phyloP scores from a whole-genome alignment of 2,797 vertebrate genomes.

The Darevskia mixta region DNA sequence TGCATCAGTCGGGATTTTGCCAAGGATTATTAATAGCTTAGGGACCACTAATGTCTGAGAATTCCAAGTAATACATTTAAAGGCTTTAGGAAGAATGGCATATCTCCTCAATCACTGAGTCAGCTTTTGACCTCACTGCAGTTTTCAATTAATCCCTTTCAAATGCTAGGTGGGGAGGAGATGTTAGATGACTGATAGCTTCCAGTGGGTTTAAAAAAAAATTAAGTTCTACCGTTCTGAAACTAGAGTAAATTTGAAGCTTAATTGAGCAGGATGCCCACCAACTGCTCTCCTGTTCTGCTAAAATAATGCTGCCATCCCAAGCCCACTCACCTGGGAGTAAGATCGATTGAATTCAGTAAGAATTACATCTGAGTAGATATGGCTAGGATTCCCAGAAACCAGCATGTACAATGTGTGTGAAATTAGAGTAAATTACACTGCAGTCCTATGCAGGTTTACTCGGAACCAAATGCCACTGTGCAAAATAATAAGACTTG shows the following conservation, averaged over 20 bases:
- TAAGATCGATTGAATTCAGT: too few species aligned
- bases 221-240: neutral
- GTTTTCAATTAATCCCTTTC: constrained; percentile 18
- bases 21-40: constrained; percentile 48
- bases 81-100: constrained; percentile 13
- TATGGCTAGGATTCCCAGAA: too few species aligned
- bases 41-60: neutral
- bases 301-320: too few species aligned
- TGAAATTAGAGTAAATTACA: neutral
- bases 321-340: too few species aligned
- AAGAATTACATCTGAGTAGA: too few species aligned
- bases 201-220: neutral
- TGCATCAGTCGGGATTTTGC: constrained; percentile 30
- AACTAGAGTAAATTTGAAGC: neutral
- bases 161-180: neutral
- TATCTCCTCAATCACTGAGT: neutral
- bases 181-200: neutral
- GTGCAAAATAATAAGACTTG: neutral
- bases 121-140: constrained; percentile 16
- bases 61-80: constrained; percentile 43
- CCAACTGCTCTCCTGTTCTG: neutral
- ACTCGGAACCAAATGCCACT: neutral
- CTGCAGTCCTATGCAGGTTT: neutral
- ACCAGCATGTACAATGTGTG: neutral
- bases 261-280: neutral